These are phyloP conservation scores for Chrysolina oricalcia DNA, from an alignment of 2,888 invertebrate genomes.

Conservation along the genomic window DNA sequence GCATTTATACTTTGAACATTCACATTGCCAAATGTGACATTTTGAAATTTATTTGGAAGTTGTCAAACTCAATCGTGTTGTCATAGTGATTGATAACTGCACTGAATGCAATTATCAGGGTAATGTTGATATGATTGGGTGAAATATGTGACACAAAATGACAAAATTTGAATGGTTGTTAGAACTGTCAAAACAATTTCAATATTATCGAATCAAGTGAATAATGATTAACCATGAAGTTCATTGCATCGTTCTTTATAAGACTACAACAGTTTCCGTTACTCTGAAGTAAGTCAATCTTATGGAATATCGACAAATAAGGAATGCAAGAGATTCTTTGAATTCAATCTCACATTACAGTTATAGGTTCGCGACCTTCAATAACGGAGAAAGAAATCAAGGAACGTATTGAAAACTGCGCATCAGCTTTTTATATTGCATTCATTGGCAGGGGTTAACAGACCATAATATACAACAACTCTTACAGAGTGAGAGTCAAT, in stretches of 20 bases:
- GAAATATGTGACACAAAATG: too few relatives aligned
- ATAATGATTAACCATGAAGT: background rate
- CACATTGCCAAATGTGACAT: too few relatives aligned
- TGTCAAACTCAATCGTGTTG: too few relatives aligned
- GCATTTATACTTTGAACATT: too few relatives aligned
- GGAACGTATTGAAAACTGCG: constrained; percentile 14
- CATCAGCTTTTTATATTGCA: constrained; percentile 11
- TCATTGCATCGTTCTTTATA: constrained; percentile 35
- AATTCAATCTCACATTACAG: constrained; percentile 26
- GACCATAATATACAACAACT: background rate
- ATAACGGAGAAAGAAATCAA: constrained; percentile 24
- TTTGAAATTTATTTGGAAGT: too few relatives aligned
- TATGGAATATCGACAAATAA: constrained; percentile 24
- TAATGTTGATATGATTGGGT: too few relatives aligned
- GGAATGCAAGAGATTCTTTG: constrained; percentile 19
- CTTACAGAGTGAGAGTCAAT: constrained; percentile 5
- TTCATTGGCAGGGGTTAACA: background rate
- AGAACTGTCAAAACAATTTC: too few relatives aligned
- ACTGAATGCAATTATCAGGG: too few relatives aligned
- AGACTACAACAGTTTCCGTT: constrained; percentile 13
- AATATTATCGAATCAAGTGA: background rate
- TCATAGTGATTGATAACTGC: too few relatives aligned
- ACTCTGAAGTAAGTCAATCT: constrained; percentile 14
- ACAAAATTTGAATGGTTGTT: too few relatives aligned
- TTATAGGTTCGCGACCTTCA: constrained; percentile 24